Base-by-base conservation (phyloP, 1,140 invertebrate species). In the Ylistrum balloti region DNA sequence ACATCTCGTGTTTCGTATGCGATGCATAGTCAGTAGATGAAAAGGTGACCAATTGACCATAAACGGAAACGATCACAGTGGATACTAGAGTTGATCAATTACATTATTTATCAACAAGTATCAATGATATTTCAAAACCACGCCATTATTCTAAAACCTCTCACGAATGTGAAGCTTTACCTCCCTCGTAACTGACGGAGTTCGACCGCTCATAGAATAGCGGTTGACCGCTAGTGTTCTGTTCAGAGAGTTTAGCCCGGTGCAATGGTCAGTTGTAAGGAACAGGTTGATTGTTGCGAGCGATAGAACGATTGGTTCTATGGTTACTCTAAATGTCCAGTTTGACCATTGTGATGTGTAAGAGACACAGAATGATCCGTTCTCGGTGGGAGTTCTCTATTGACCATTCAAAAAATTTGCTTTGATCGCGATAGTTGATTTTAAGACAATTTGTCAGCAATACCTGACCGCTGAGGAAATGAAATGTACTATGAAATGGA, bases 251-350 rank as follows among this genome's bases (percentile, higher is more conserved):
- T 74, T n/a, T 9, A 74, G n/a, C 17, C 28, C 28, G n/a, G 0
- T 74, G 56, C 56, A 28, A n/a, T 28, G 56, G 56, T 28, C 56
- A 74, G 56, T 74, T 74, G 56, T 74, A n/a, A n/a, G 56, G 56
- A 28, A 5, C 56, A 11, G 1, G 5, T 28, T 28, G 22, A 74
- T n/a, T n/a, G 56, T 74, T 28, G 17, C 13, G 56, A 28, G 56
- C 28, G 56, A 5, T 28, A 74, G 56, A n/a, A 5, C 20, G n/a
- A 28, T 74, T 28, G 56, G 56, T 28, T 74, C n/a, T 22, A 74
- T 74, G 56, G 56, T 74, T n/a, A 74, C 56, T 74, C 56, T 5
- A 74, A 74, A 74, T 22, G 56, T 74, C 56, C 56, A 74, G 56
- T 74, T 74, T 74, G 56, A 74, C 56, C 56, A 74, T 74, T 74